Evolutionary conservation across 2,113 vertebrate species (phyloP).

Genomic region (Globicephala melas): DNA sequence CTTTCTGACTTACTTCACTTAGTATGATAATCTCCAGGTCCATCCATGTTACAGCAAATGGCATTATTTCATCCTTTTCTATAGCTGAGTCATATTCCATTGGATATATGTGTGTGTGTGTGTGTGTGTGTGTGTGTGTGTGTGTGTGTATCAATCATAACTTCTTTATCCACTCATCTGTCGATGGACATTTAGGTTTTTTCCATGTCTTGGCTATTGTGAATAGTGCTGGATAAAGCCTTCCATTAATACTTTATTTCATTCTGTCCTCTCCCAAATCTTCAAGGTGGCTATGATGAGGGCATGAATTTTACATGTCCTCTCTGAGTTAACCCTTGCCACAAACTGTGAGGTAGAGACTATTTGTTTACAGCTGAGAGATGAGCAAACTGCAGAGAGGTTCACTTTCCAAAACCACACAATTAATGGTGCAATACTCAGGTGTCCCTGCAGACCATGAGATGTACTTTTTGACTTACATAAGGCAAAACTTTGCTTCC

Average conservation of each 20-base stretch:
- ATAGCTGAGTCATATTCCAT: neutral
- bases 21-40: neutral
- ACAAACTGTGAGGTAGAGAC: neutral
- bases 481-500: neutral
- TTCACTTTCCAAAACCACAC: neutral
- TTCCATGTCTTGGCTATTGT: neutral
- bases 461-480: neutral
- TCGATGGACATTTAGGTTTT: neutral
- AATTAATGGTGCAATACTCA: neutral
- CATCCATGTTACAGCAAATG: neutral
- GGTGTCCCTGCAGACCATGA: neutral
- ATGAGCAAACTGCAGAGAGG: neutral
- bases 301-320: neutral
- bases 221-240: neutral
- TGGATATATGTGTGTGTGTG: neutral
- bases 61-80: neutral
- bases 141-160: neutral
- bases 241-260: neutral
- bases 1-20: neutral
- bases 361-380: neutral
- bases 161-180: neutral
- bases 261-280: neutral
- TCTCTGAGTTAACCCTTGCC: neutral
- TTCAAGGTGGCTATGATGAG: neutral
- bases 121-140: no score